A percentile compares a stretch with the other conserved stretches of the same genome.
phyloP scores from a whole-genome alignment of 2,888 invertebrate genomes.

The Neoscelio sp. region DNA sequence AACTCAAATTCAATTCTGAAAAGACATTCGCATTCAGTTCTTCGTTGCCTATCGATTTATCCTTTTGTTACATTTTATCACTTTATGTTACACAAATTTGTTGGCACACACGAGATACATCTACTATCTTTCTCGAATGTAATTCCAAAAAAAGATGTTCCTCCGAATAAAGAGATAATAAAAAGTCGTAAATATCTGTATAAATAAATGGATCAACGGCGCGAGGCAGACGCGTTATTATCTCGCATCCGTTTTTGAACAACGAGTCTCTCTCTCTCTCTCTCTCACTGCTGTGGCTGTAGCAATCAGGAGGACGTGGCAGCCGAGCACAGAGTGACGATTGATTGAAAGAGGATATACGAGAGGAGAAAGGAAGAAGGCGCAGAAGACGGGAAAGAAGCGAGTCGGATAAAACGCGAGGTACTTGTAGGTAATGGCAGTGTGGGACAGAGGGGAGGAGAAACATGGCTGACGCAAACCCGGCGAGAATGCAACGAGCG shows the following conservation, averaged over 20 bases:
- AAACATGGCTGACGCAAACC: slow-evolving; percentile 50
- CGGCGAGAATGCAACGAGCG: slow-evolving; percentile 39
- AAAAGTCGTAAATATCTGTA: slow-evolving; percentile 12
- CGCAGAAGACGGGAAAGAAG: slow-evolving; percentile 23
- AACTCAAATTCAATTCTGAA: too few relatives aligned
- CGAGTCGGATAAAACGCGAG: slow-evolving; percentile 28
- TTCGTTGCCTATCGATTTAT: too few relatives aligned
- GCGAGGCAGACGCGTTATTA: slow-evolving; percentile 27
- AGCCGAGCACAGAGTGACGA: slow-evolving; percentile 48
- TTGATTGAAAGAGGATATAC: slow-evolving; percentile 55
- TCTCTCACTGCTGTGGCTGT: neutral
- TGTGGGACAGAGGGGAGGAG: slow-evolving; percentile 5
- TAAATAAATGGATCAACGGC: slow-evolving; percentile 27
- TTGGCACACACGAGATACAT: too few relatives aligned
- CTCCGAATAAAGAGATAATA: too few relatives aligned
- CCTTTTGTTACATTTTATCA: too few relatives aligned
- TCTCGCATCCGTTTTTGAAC: slow-evolving; percentile 34
- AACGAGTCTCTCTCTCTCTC: slow-evolving; percentile 22
- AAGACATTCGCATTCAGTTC: too few relatives aligned
- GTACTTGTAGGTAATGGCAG: slow-evolving; percentile 29
- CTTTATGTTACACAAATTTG: too few relatives aligned
- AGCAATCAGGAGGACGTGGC: slow-evolving; percentile 10
- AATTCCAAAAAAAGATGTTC: too few relatives aligned
- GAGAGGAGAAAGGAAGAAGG: slow-evolving; percentile 33
- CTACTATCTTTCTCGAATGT: too few relatives aligned